Evolutionary conservation across 1,140 invertebrate species (phyloP), one percentile per base, ranked within the genome.

Genomic region (Nymphalis io): DNA sequence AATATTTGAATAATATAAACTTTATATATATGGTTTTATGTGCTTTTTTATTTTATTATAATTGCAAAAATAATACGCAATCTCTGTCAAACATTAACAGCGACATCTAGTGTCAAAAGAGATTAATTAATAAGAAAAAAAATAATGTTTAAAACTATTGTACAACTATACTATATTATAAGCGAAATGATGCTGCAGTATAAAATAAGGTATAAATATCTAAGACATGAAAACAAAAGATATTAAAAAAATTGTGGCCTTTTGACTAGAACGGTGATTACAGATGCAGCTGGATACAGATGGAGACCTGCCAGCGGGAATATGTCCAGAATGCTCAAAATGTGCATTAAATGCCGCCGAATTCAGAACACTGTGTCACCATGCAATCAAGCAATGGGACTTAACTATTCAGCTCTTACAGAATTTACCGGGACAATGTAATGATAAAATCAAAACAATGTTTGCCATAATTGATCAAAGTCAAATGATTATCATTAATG

Each of bases 191-290:
- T 33, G 10, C 27, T 33, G 10, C 6, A 3, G 27, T 33, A 33
- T 8, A 33, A 33, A 33, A 33, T 33, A 33, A 33, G 27, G 27
- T 33, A 33, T 33, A 8, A 33, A 3, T 33, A 33, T 3, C 10
- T 33, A 8, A 33, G 6, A 8, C 27, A 8, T 33, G 4, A 5
- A 46, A 23, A 46, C 44, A 13, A n/a, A 42, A 2, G 15, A 48
- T 27, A 40, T 23, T 23, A 59, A 58, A 60, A 60, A 73, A 48
- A 69, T 74, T 55, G 71, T 84, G 82, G 80, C 76, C 73, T 65
- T 75, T 84, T 90, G 85, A 88, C 70, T 79, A 74, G 75, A 77
- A 23, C 72, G 66, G 67, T 90, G 79, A 76, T 90, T 89, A 73
- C 87, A 89, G 88, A 82, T 89, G 76, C 66, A 51, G 75, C 27